Evolutionary conservation across 2,888 invertebrate species (phyloP).

Genomic region (Ormyrus pomaceus): DNA sequence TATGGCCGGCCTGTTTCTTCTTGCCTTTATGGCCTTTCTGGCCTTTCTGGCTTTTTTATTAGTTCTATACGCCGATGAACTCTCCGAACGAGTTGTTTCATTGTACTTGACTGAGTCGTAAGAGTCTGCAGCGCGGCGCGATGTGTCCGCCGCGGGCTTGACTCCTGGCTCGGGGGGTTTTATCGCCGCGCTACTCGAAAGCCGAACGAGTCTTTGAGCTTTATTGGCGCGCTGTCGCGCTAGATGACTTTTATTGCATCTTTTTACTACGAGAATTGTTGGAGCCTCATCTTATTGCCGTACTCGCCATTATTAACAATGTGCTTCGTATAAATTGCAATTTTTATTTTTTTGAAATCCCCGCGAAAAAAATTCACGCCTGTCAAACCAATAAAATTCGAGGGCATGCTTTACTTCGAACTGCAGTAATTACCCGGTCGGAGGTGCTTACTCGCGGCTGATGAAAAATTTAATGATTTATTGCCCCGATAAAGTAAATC

Average conservation of each 20-base stretch:
- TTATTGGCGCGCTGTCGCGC: too few species aligned
- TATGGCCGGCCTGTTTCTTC: background rate
- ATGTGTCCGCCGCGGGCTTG: too few species aligned
- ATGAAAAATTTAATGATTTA: background rate
- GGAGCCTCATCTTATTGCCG: too few species aligned
- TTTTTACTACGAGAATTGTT: too few species aligned
- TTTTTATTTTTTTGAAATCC: too few species aligned
- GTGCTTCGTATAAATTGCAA: too few species aligned
- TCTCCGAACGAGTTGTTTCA: constrained; percentile 8
- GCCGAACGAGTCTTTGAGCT: background rate
- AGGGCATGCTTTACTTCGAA: background rate
- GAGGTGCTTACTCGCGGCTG: too few species aligned
- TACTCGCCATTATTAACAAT: too few species aligned
- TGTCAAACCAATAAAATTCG: too few species aligned
- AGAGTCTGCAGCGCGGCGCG: background rate
- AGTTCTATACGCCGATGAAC: constrained; percentile 13
- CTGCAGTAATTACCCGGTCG: background rate
- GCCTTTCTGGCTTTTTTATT: constrained; percentile 19
- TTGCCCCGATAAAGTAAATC: constrained; percentile 11
- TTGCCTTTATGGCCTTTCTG: constrained; percentile 31
- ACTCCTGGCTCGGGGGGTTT: background rate
- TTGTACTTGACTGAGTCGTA: background rate
- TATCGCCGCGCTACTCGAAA: background rate
- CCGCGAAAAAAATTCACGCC: too few species aligned
- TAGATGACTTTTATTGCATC: too few species aligned